Base-by-base conservation (phyloP, 2,888 invertebrate species). In the Drosophila aldrichi region DNA sequence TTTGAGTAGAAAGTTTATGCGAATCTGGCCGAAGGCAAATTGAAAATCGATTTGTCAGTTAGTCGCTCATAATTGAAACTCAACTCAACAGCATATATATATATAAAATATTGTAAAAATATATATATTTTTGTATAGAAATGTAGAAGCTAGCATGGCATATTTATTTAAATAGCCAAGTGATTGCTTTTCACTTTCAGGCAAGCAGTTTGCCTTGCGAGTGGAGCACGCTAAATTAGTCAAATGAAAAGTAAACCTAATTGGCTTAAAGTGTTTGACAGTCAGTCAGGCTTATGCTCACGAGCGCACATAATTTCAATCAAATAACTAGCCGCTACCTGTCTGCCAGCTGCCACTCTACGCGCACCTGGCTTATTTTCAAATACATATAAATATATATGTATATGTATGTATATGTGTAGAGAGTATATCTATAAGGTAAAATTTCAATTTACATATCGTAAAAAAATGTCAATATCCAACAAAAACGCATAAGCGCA, bases 381-480 rank as follows among this genome's bases (percentile, higher is more conserved):
- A 3, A 9, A 18, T 44, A 44, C 34, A 14, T 36, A 25, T 74
- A 60, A 66, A 20, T 22, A 44, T 22, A 22, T 44, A 22, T 22
- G 8, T 8, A 44, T 5, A 43, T 14, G 2, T 10, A 29, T 10
- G 7, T 8, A 44, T 5, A 43, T 22, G 2, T 10, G n/a, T 10
- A n/a, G 34, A n/a, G 7, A 8, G 8, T 25, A 38, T 73, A 64
- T 74, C 69, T 75, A 81, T 85, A 75, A 75, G 62, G 67, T 71
- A 74, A 82, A 89, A 79, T 88, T 87, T 89, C 87, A 89, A 87
- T 89, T 87, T 87, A 82, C 88, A 87, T 87, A 81, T 79, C 77
- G 87, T 86, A 79, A 77, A 81, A 70, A 79, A 80, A 84, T 84
- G 81, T 81, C 85, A 86, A 88, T 88, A 81, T 59, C 68, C 70